Evolutionary conservation across 1,140 invertebrate species (phyloP).

Genomic region (Neotoxoptera formosana): DNA sequence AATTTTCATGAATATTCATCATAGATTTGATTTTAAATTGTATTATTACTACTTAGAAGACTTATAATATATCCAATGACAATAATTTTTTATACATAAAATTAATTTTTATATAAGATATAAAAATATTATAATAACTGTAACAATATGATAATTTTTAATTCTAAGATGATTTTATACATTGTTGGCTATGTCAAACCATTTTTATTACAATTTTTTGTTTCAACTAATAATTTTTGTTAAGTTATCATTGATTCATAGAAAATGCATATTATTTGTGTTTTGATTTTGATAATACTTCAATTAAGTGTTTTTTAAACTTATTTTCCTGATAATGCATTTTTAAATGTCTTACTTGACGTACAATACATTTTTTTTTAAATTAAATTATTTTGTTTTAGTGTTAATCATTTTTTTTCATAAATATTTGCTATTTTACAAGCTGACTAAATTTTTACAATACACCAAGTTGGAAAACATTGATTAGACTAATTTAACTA

Average conservation of each 20-base stretch:
- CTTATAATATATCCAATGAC: slow-evolving; percentile 13
- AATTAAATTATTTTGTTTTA: neutral
- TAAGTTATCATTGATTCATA: neutral
- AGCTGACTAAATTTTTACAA: neutral
- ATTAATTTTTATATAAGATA: slow-evolving; percentile 14
- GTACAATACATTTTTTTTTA: neutral
- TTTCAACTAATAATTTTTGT: neutral
- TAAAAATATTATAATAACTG: neutral
- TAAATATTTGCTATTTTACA: neutral
- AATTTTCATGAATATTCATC: neutral
- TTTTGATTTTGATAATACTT: neutral
- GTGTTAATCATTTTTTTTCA: neutral
- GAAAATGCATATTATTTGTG: neutral
- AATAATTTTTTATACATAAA: slow-evolving; percentile 18
- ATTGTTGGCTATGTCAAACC: neutral
- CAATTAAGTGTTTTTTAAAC: neutral
- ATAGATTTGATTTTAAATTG: neutral
- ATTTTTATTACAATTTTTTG: neutral
- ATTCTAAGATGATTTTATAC: neutral
- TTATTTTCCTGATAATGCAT: neutral
- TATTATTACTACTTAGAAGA: slow-evolving; percentile 4
- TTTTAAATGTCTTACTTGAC: neutral
- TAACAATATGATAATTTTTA: neutral
- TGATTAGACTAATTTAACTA: neutral
- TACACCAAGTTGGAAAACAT: neutral